Conservation (phyloP, 2,888 invertebrate species). For the Plemyria rubiginata region DNA sequence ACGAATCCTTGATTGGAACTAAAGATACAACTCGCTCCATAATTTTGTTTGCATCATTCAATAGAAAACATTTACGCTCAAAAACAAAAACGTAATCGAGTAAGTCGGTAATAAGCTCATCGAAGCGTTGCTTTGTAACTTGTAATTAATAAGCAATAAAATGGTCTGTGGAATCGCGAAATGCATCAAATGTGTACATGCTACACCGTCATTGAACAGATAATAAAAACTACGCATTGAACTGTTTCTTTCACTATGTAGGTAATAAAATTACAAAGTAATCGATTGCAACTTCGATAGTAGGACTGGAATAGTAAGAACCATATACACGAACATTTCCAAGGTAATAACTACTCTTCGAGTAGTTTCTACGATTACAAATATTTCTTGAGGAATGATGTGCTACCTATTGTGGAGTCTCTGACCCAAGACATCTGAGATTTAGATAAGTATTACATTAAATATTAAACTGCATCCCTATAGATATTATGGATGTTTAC, state of each 20-base stretch:
- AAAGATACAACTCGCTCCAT: conserved; percentile 1
- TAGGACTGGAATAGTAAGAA: conserved; percentile 9
- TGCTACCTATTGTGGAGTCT: no score
- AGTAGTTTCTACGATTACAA: background rate
- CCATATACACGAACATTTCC: conserved; percentile 12
- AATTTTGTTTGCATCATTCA: conserved; percentile 15
- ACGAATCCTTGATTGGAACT: background rate
- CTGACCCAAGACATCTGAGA: no score
- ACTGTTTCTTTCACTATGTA: conserved; percentile 36
- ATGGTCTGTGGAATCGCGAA: conserved; percentile 45
- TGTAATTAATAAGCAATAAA: conserved; percentile 70
- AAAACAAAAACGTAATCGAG: conserved; percentile 31
- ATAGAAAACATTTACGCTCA: conserved; percentile 13
- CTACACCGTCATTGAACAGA: conserved; percentile 48
- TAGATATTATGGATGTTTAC: no score
- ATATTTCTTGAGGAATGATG: background rate
- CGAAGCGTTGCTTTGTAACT: conserved; percentile 58
- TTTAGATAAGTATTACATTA: no score
- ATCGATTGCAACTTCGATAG: conserved; percentile 31
- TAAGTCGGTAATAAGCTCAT: conserved; percentile 43
- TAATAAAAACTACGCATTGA: conserved; percentile 45
- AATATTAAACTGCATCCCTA: no score
- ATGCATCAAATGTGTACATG: conserved; percentile 22
- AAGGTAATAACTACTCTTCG: background rate
- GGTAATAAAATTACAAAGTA: conserved; percentile 46